Evolutionary conservation across 2,797 vertebrate species (phyloP).

Genomic region (Coendou prehensilis): DNA sequence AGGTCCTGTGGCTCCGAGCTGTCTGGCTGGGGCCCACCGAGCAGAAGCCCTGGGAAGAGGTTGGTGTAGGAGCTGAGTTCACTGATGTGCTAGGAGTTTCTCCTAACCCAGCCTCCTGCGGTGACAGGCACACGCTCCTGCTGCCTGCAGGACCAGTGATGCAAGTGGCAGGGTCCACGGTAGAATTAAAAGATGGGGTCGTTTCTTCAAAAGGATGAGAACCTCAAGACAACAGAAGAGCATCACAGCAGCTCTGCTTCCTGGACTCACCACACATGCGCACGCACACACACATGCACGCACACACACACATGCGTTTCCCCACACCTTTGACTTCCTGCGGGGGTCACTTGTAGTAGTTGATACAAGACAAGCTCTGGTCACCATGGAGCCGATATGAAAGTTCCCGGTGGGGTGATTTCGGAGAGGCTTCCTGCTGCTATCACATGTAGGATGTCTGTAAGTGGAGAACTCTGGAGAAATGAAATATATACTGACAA

Average conservation of each 20-base stretch:
- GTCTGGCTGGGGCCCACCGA: not conserved
- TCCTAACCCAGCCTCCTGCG: not conserved
- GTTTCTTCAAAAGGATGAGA: not conserved
- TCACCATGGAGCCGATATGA: not conserved
- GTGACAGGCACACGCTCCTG: not conserved
- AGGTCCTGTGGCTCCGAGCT: too few species aligned
- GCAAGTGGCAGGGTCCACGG: not conserved
- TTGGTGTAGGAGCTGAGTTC: not conserved
- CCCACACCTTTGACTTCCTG: not conserved
- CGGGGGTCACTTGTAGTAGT: not conserved
- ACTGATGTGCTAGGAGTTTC: not conserved
- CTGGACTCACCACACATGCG: not conserved
- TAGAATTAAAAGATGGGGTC: not conserved
- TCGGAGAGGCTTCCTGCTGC: not conserved
- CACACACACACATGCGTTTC: not conserved
- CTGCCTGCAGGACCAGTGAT: not conserved
- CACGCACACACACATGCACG: fast-evolving
- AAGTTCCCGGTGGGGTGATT: not conserved
- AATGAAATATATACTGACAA: not conserved
- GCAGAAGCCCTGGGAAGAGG: not conserved
- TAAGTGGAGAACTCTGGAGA: not conserved
- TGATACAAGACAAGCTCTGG: not conserved
- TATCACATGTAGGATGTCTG: not conserved
- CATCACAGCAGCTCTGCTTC: not conserved
- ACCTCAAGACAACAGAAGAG: not conserved